phyloP scores from a whole-genome alignment of 2,888 invertebrate species.

The Chirona hameri region DNA sequence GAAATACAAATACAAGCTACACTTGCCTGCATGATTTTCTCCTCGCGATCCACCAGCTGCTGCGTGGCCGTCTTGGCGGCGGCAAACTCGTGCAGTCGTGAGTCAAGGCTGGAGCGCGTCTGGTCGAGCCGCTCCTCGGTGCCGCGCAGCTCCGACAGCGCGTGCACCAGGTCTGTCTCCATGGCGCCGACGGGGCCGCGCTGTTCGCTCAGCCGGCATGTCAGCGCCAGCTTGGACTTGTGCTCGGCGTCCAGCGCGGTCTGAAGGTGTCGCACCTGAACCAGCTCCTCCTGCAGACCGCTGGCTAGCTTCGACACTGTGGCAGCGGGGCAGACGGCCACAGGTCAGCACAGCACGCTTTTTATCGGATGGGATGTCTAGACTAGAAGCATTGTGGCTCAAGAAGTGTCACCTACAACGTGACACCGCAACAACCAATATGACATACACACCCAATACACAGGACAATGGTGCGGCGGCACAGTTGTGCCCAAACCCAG shows the following conservation, averaged over 20 bases:
- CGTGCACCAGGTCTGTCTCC: neutral
- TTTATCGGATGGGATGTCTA: too few species aligned
- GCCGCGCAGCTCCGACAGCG: neutral
- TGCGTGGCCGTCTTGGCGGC: constrained; percentile 11
- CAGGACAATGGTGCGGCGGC: too few species aligned
- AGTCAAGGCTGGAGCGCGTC: neutral
- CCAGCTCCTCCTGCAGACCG: neutral
- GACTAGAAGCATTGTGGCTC: too few species aligned
- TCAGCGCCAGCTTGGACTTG: neutral
- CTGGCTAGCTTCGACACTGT: neutral
- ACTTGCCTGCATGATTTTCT: constrained; percentile 1
- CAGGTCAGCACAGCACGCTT: too few species aligned
- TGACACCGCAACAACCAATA: too few species aligned
- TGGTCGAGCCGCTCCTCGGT: neutral
- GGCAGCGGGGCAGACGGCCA: too few species aligned
- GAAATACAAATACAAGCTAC: too few species aligned
- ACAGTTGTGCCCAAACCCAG: too few species aligned
- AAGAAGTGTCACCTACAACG: too few species aligned
- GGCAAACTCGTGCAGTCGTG: neutral
- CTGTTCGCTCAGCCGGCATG: neutral
- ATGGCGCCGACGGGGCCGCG: neutral
- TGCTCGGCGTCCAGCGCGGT: neutral
- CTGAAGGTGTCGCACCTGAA: neutral
- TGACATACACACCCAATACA: too few species aligned
- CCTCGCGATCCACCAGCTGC: constrained; percentile 11